These are phyloP conservation scores for Alcis repandata DNA, from an alignment of 2,888 invertebrate genomes.

Conservation along the genomic window DNA sequence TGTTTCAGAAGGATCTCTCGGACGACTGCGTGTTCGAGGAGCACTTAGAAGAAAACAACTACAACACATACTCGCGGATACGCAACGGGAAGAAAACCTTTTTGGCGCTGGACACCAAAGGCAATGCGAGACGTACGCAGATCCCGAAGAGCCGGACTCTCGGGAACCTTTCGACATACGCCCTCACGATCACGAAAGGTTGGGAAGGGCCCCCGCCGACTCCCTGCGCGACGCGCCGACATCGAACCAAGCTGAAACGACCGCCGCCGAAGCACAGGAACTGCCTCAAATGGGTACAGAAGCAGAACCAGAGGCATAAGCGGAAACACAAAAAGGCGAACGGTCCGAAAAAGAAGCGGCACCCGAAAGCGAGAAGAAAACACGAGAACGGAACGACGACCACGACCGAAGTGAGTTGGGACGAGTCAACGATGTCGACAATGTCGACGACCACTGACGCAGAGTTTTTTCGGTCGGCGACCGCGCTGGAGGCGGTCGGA, in stretches of 20 bases:
- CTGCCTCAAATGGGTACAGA: conserved; percentile 82
- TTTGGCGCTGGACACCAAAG: conserved; percentile 91
- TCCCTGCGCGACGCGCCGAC: conserved; percentile 75
- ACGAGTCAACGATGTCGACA: conserved; percentile 83
- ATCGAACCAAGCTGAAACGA: conserved; percentile 78
- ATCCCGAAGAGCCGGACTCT: conserved; percentile 89
- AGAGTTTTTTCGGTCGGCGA: conserved; percentile 87
- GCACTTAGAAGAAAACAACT: conserved; percentile 93
- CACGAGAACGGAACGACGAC: conserved; percentile 80
- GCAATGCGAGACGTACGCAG: conserved; percentile 91
- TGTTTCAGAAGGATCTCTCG: conserved; percentile 94
- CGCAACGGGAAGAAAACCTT: conserved; percentile 89
- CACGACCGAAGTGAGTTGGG: conserved; percentile 80
- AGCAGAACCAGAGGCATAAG: conserved; percentile 76
- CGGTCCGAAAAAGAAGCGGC: conserved; percentile 83
- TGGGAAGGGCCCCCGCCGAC: conserved; percentile 73
- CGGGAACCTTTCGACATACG: conserved; percentile 91
- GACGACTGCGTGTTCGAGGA: conserved; percentile 95
- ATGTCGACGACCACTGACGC: conserved; percentile 83
- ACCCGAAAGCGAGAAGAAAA: conserved; percentile 85
- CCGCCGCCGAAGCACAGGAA: conserved; percentile 78
- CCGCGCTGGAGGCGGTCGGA: conserved; percentile 85
- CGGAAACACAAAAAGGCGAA: conserved; percentile 83
- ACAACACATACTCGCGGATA: conserved; percentile 94
- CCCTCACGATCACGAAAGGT: conserved; percentile 86